phyloP scores from a whole-genome alignment of 2,113 vertebrate genomes.

The Melanostigma gelatinosum region DNA sequence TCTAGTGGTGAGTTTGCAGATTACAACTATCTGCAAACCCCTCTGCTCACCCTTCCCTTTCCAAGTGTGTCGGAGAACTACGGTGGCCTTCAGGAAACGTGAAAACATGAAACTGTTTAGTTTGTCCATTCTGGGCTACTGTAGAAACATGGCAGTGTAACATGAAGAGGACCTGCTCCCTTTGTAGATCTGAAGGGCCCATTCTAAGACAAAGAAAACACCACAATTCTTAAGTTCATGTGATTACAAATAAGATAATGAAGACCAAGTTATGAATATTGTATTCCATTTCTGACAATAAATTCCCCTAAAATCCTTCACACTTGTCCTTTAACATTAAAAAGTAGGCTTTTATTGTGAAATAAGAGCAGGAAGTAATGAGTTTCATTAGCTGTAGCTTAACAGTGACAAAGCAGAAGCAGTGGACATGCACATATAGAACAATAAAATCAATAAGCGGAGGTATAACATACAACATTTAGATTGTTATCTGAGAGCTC shows the following conservation, averaged over 20 bases:
- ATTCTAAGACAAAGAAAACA: background rate
- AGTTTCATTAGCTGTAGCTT: background rate
- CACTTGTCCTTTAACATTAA: background rate
- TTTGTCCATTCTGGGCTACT: background rate
- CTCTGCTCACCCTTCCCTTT: background rate
- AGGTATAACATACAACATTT: background rate
- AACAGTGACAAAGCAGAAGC: background rate
- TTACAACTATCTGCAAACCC: background rate
- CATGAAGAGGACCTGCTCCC: background rate
- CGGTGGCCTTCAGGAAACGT: too few relatives aligned
- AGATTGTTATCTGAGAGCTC: background rate
- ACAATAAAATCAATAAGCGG: background rate
- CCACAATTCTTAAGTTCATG: background rate
- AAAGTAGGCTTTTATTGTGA: slow-evolving; percentile 2
- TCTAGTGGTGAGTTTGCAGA: background rate
- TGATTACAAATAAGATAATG: background rate
- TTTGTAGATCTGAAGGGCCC: background rate
- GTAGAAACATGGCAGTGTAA: background rate
- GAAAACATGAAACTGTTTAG: background rate
- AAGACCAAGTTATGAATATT: background rate
- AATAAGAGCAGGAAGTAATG: background rate
- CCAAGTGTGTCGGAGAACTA: background rate
- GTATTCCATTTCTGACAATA: background rate
- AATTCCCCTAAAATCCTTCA: background rate
- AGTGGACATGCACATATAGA: background rate